Evolutionary conservation across 2,797 vertebrate genomes (phyloP), one percentile per base, ranked within the genome.

Genomic region (Loris lydekkerianus): DNA sequence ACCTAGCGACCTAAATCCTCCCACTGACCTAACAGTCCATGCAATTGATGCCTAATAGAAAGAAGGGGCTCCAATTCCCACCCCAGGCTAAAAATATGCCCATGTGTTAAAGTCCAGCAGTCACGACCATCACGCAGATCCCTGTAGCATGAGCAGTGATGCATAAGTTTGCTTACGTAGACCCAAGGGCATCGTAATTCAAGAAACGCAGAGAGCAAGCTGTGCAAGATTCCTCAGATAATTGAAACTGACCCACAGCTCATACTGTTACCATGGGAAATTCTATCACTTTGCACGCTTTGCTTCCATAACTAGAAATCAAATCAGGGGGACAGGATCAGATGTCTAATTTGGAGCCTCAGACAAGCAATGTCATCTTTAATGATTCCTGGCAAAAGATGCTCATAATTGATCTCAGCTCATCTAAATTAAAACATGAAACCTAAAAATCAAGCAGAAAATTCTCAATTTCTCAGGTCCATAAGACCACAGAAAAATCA

Each of bases 161-260:
- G 88, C 49, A 96, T 96, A 90, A 96, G 91, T 93, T 97, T 92
- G 95, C 94, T 82, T 84, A 10, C 49, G 95, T 97, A 93, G 73
- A 94, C 56, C 34, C 37, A 46, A 97, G 84, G 21, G 56, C 63
- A 95, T 96, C 96, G 76, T 96, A 96, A 98, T 86, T 98, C 90
- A 97, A 70, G 60, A 95, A 91, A 97, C 86, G 87, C 67, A 86
- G 29, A 94, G 69, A 58, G 80, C 81, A 96, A 92, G 91, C 85
- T 96, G 63, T 2, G 5, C 10, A n/a, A 96, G 86, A 95, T 86
- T 96, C 89, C 87, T 95, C 69, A 96, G 86, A 98, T 97, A 96
- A 97, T 0, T 90, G 91, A 98, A 96, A 98, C 31, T 88, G 87
- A 97, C 81, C 94, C 91, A 93, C 93, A 97, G 97, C 94, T 98